Conservation (phyloP, 2,888 invertebrate genomes). For the Oligia latruncula region DNA sequence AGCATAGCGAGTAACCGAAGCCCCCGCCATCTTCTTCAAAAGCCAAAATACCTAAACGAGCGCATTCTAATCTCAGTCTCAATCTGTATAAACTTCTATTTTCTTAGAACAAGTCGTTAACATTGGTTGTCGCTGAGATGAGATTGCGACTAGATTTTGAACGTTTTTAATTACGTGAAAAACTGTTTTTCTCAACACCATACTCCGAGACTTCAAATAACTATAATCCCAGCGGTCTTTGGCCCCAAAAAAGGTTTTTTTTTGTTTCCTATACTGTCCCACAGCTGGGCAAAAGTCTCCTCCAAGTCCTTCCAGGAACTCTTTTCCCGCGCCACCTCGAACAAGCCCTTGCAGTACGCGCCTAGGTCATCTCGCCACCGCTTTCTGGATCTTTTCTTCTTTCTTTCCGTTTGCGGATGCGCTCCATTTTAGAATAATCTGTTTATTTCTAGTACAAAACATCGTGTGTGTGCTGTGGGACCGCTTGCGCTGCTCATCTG, state of each 20-base stretch:
- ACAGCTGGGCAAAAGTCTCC: not conserved
- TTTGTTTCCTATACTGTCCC: not conserved
- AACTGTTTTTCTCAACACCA: not conserved
- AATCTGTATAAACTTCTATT: not conserved
- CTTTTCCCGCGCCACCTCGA: too few relatives aligned
- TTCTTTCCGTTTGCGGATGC: not conserved
- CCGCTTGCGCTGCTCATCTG: conserved; percentile 70
- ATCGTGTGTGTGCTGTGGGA: conserved; percentile 67
- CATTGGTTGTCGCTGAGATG: not conserved
- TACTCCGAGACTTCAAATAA: not conserved
- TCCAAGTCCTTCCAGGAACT: too few relatives aligned
- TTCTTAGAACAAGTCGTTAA: too few relatives aligned
- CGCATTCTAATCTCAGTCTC: not conserved
- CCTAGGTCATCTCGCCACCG: not conserved
- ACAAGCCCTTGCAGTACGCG: too few relatives aligned
- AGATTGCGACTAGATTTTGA: not conserved
- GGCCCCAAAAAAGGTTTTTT: not conserved
- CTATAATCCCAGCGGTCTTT: not conserved
- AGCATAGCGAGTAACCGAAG: not conserved
- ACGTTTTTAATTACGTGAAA: not conserved
- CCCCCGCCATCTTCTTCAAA: not conserved
- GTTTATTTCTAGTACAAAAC: conserved; percentile 44
- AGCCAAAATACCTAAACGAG: not conserved
- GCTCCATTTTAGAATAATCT: not conserved
- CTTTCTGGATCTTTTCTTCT: not conserved